These are phyloP conservation scores for Drosophila neutralis DNA, from an alignment of 2,888 invertebrate species.

Conservation along the genomic window DNA sequence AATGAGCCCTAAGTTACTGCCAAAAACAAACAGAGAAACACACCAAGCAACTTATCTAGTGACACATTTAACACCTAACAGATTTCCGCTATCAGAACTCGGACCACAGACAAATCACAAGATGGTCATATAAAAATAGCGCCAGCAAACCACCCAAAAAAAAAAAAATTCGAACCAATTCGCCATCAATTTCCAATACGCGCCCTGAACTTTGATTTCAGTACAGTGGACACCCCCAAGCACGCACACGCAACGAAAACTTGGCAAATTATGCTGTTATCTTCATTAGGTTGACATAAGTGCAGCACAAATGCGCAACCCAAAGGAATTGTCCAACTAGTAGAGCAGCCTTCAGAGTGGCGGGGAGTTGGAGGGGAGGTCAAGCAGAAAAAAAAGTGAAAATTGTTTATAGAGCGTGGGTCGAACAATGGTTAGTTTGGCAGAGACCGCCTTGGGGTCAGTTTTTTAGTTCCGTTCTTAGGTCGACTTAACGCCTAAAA, in stretches of 20 bases:
- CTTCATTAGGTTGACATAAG: constrained; percentile 81
- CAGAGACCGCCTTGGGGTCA: constrained; percentile 54
- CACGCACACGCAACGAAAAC: constrained; percentile 30
- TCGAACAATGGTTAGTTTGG: constrained; percentile 39
- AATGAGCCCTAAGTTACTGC: constrained; percentile 33
- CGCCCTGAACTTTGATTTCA: constrained; percentile 72
- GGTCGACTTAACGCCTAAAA: constrained; percentile 70
- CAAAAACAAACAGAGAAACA: background rate
- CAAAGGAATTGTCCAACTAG: constrained; percentile 65
- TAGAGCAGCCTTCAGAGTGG: background rate
- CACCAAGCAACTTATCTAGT: constrained; percentile 19
- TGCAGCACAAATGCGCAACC: constrained; percentile 77
- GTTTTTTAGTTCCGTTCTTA: constrained; percentile 40
- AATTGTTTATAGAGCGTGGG: constrained; percentile 73
- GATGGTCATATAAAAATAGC: constrained; percentile 58
- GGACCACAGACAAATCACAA: constrained; percentile 63
- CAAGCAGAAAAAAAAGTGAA: constrained; percentile 56
- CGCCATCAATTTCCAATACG: constrained; percentile 68
- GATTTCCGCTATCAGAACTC: constrained; percentile 66
- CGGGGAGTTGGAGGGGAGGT: constrained; percentile 6
- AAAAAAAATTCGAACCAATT: constrained; percentile 17
- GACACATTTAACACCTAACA: constrained; percentile 73
- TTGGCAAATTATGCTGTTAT: constrained; percentile 79
- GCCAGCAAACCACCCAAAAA: constrained; percentile 13
- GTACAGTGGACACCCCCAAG: constrained; percentile 8